Evolutionary conservation across 1,140 invertebrate species (phyloP).

Genomic region (Apis florea): DNA sequence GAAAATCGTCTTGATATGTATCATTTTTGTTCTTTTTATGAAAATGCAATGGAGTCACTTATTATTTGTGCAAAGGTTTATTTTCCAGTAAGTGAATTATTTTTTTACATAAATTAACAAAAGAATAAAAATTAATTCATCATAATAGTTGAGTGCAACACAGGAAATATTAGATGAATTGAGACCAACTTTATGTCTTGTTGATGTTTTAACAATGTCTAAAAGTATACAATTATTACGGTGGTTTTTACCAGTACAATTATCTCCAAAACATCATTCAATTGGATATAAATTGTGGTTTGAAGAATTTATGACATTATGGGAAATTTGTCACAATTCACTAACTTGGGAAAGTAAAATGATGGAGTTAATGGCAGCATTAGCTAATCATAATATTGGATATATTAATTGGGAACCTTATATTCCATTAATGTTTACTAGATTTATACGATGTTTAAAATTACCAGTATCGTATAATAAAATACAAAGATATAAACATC

Average conservation of each 20-base stretch:
- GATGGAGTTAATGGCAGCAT: slow-evolving; percentile 86
- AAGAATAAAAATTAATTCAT: slow-evolving; percentile 48
- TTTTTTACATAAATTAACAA: slow-evolving; percentile 31
- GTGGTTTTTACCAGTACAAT: slow-evolving; percentile 88
- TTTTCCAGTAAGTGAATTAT: slow-evolving; percentile 73
- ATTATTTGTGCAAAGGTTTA: slow-evolving; percentile 72
- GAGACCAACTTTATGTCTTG: slow-evolving; percentile 87
- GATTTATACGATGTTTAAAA: slow-evolving; percentile 88
- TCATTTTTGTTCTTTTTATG: slow-evolving; percentile 81
- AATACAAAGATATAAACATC: slow-evolving; percentile 73
- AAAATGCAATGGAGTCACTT: slow-evolving; percentile 66
- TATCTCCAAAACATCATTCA: slow-evolving; percentile 84
- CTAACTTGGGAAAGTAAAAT: slow-evolving; percentile 86
- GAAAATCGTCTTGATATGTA: slow-evolving; percentile 83
- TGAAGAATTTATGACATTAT: slow-evolving; percentile 89
- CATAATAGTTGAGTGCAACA: slow-evolving; percentile 82
- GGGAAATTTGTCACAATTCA: slow-evolving; percentile 87
- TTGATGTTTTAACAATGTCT: slow-evolving; percentile 83
- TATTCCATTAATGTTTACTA: slow-evolving; percentile 90
- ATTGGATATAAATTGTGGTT: slow-evolving; percentile 91
- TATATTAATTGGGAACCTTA: slow-evolving; percentile 93
- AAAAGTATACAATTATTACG: slow-evolving; percentile 85
- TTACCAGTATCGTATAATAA: slow-evolving; percentile 89
- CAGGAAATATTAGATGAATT: slow-evolving; percentile 94
- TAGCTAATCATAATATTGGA: slow-evolving; percentile 89